Base-by-base conservation (phyloP, 1,140 invertebrate genomes). In the Mamestra configurata region DNA sequence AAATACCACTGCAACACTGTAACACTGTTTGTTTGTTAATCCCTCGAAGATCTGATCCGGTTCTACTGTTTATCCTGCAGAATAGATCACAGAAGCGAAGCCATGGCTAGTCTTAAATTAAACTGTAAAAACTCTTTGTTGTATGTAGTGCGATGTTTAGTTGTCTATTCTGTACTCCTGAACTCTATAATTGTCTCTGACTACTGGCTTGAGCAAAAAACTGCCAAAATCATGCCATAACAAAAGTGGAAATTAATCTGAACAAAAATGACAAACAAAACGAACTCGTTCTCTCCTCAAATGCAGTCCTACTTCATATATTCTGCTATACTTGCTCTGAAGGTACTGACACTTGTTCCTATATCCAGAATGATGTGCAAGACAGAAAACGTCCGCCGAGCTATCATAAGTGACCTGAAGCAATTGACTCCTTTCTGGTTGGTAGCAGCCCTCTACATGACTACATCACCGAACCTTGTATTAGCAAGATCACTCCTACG, bases 391-490 rank as follows among this genome's bases (percentile, higher is more conserved):
- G 66, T 89, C 0, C 84, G 82, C n/a, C 84, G 89, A n/a, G 87
- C 88, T 0, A 86, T 88, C 37, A 76, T 91, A 20, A 89, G 86
- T 80, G 89, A 89, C 35, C 79, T 91, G 53, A 92, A 92, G 79
- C 88, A 89, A 43, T 37, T 92, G 6, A 89, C 90, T 0, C 85
- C 89, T 1, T 90, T 90, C 59, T 90, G 90, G 90, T 22, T 92
- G 1, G 87, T 90, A 0, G 86, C 86, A n/a, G 90, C 82, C 1
- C 59, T 92, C n/a, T 92, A 92, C 31, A 81, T 90, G 77, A 92
- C 88, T 0, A 90, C 87, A 1, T 76, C 82, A n/a, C 90, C 90
- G 0, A 82, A 89, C 37, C 51, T 77, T 4, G 11, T 27, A 7
- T 86, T 85, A 5, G 85, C 88, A 0, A 22, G 87, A 7, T 53